These are phyloP conservation scores for Mormyrops boulengeri DNA, from an alignment of 2,797 vertebrate genomes.

Conservation along the genomic window DNA sequence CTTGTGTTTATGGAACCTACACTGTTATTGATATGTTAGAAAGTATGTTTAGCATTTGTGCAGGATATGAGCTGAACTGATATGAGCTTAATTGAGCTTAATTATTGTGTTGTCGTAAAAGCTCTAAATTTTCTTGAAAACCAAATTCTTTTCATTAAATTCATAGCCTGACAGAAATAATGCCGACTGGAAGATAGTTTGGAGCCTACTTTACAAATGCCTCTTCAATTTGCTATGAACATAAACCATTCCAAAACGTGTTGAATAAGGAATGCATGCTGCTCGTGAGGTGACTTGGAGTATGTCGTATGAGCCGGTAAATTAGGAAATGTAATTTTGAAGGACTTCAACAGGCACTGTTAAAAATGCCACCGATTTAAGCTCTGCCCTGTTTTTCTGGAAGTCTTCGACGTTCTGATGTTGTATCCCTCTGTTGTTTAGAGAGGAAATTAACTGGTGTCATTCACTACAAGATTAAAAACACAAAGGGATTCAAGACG, in stretches of 20 bases:
- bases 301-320: background rate
- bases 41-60: background rate
- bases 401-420: background rate
- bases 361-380: background rate
- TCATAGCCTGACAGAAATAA: background rate
- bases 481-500: background rate
- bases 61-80: background rate
- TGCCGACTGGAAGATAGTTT: background rate
- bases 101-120: background rate
- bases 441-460: background rate
- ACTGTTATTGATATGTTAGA: background rate
- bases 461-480: background rate
- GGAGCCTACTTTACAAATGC: background rate
- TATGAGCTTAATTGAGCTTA: background rate
- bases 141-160: background rate
- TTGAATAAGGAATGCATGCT: background rate
- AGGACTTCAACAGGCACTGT: background rate
- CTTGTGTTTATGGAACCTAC: background rate
- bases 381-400: background rate
- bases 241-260: background rate
- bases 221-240: background rate
- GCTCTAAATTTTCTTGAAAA: background rate
- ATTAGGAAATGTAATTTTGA: background rate
- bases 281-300: background rate
- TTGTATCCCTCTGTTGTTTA: background rate